These are phyloP conservation scores for Euclidia mi DNA, from an alignment of 2,888 invertebrate species.

Conservation along the genomic window DNA sequence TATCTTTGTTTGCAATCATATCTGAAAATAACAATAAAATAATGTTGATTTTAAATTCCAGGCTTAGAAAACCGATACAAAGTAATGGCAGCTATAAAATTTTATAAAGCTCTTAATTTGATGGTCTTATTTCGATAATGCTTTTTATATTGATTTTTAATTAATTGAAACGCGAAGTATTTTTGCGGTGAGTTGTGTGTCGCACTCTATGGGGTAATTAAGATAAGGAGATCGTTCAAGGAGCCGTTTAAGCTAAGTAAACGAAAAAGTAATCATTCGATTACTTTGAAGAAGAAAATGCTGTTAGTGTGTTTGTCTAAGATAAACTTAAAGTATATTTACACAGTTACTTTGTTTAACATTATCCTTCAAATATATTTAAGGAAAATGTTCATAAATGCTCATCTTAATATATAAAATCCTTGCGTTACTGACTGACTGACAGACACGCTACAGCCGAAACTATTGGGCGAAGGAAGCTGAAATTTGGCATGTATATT, in stretches of 20 bases:
- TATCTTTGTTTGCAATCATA: too few species aligned
- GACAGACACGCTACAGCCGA: too few species aligned
- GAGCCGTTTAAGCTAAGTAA: conserved; percentile 36
- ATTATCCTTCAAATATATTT: too few species aligned
- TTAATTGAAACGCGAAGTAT: conserved; percentile 26
- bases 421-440: too few species aligned
- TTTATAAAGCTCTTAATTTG: conserved; percentile 37
- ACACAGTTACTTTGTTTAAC: too few species aligned
- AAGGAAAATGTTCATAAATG: too few species aligned
- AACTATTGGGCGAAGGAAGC: too few species aligned
- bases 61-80: too few species aligned
- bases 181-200: conserved; percentile 25
- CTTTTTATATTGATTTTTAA: conserved; percentile 47
- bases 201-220: conserved; percentile 43
- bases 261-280: conserved; percentile 36
- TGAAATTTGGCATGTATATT: too few species aligned
- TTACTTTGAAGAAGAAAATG: conserved; percentile 29
- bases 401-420: too few species aligned
- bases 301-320: conserved; percentile 15
- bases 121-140: conserved; percentile 34
- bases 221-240: conserved; percentile 33
- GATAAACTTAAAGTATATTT: too few species aligned
- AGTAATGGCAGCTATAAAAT: conserved; percentile 29
- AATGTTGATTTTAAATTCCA: neutral
- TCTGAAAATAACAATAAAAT: too few species aligned